A percentile compares a stretch with the other conserved stretches of the same genome.
These are phyloP conservation scores for Neogobius melanostomus DNA, from an alignment of 2,113 vertebrate genomes.

Conservation along the genomic window DNA sequence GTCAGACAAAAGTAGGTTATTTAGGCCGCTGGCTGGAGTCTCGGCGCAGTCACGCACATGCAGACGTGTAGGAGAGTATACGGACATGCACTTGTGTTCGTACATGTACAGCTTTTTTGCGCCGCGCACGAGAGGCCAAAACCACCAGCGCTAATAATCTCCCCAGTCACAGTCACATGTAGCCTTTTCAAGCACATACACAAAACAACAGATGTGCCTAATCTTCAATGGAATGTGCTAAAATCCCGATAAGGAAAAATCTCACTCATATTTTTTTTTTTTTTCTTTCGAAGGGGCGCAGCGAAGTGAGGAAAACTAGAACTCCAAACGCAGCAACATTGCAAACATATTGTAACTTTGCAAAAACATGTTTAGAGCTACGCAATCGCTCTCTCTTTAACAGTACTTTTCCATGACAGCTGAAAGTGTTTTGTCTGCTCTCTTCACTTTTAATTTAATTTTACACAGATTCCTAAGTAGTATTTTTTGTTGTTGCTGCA, in stretches of 20 bases:
- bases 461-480: too few relatives aligned
- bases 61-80: background rate
- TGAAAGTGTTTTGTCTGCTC: constrained; percentile 30
- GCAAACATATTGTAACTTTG: constrained; percentile 30
- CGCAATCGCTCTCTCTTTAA: constrained; percentile 41
- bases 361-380: constrained; percentile 50
- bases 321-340: constrained; percentile 17
- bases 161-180: constrained; percentile 47
- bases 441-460: too few relatives aligned
- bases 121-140: background rate
- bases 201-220: constrained; percentile 57
- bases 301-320: constrained; percentile 47
- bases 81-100: background rate
- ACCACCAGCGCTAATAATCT: constrained; percentile 7
- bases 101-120: background rate
- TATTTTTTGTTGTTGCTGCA: too few relatives aligned
- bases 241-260: constrained; percentile 57
- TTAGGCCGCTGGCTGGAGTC: constrained; percentile 84
- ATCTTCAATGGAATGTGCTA: constrained; percentile 63
- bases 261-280: constrained; percentile 26
- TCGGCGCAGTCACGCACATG: constrained; percentile 43
- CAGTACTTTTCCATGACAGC: constrained; percentile 51
- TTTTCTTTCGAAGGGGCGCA: constrained; percentile 12
- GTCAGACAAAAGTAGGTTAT: constrained; percentile 99
- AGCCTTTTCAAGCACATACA: constrained; percentile 31